Evolutionary conservation across 2,113 vertebrate genomes (phyloP), one percentile per base, ranked within the genome.

Genomic region (Prunella himalayana): DNA sequence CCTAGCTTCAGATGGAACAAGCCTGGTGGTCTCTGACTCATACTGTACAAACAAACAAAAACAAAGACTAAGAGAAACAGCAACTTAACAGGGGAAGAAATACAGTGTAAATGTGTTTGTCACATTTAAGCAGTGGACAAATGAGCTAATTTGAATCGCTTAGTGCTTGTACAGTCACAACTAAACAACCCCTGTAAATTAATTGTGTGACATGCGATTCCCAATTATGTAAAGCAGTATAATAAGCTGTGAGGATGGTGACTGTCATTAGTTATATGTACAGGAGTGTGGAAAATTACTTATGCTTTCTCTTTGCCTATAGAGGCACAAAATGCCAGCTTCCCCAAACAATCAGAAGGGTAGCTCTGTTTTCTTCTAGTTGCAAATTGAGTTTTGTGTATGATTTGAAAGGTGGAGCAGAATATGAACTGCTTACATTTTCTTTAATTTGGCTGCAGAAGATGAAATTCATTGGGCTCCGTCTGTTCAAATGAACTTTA

Each of bases 401-500:
- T 95, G 94, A 92, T 97, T 96, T 82, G 95, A 96, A 95, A 97
- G 96, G 96, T 94, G 97, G 96, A 97, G 96, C 95, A 94, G 92
- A 97, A 95, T 96, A 97, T 69, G 94, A 96, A 96, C 95, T 95
- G 95, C 95, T 96, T 92, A 76, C 64, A 88, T 97, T 97, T 97
- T 96, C 92, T 97, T 98, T 97, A 95, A 97, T 97, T 97, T 97
- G 96, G 96, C 92, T 88, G 79, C 49, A 44, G 96, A 95, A 95
- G 94, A 72, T 90, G 95, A 96, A 97, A 97, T 97, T 97, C 90
- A 75, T 85, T 91, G 94, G 95, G 96, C 91, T 90, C 94, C 95
- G 84, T 98, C 97, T 97, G 98, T 97, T 98, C 97, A 93, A 95
- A 97, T 97, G 97, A 98, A 97, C 97, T 97, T 98, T 97, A 97